Evolutionary conservation across 2,113 vertebrate genomes (phyloP), one percentile per base, ranked within the genome.

Genomic region (Malurus elegans): DNA sequence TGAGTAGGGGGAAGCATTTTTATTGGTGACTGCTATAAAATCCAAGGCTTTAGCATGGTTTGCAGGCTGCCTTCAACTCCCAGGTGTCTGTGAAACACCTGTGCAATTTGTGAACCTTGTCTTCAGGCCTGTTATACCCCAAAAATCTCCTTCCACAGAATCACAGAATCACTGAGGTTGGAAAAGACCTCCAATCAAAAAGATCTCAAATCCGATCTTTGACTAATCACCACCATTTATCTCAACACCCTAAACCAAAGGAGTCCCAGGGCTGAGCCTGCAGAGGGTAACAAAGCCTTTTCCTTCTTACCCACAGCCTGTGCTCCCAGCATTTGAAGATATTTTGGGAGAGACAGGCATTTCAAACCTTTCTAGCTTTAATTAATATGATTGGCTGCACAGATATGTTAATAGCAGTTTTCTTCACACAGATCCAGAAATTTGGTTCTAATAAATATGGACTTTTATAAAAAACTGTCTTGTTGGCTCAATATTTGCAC

Each of bases 231-330:
- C 26, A 32, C 3, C 47, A 16, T 36, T 18, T 74, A 14, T 18
- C 54, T 56, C 7, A 8, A 1, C 34, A 79, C 18, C n/a, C 36
- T 14, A 19, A 42, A 26, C 5, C 18, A 38, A 23, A 38, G 32
- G 26, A 36, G 42, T 6, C 16, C 28, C 48, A 34, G 47, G 29
- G 26, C 54, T 89, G 45, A 51, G 36, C 48, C 79, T 86, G 62
- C 25, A n/a, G 38, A 76, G 36, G 8, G n/a, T 9, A 9, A 47
- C 0, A 3, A 32, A 18, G 13, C 18, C 12, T 14, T 65, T 42
- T 51, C 38, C 57, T 24, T 0, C 42, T 16, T 18, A 62, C 3
- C 28, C 31, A 36, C 26, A 18, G 31, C 47, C 66, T 8, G 9
- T 10, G 10, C 29, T 81, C 34, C 51, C 38, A 42, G 13, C 31